Percentiles rank a stretch among this genome's conserved stretches.
Evolutionary conservation across 2,113 vertebrate genomes (phyloP).

Genomic region (Cephalopholis sonnerati): DNA sequence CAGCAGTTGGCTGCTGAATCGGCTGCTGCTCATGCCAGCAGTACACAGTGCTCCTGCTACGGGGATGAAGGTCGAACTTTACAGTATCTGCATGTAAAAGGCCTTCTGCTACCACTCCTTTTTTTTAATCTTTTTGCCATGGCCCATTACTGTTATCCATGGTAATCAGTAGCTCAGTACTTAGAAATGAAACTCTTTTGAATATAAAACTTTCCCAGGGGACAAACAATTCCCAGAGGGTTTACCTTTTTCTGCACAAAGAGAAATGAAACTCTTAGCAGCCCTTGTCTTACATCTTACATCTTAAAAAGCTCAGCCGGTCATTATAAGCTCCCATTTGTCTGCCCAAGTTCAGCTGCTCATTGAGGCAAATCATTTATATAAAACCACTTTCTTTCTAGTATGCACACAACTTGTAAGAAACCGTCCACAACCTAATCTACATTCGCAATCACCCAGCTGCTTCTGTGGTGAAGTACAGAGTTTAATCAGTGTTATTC

Average conservation of each 20-base stretch:
- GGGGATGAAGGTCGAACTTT: slow-evolving; percentile 16
- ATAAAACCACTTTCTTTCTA: slow-evolving; percentile 4
- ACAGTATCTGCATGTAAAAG: slow-evolving; percentile 14
- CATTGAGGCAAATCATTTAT: slow-evolving; percentile 27
- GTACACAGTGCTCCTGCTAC: neutral
- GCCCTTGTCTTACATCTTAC: slow-evolving; percentile 4
- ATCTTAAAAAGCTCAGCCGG: slow-evolving; percentile 2
- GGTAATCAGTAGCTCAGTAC: slow-evolving; percentile 27
- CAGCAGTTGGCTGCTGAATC: slow-evolving; percentile 18
- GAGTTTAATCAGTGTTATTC: slow-evolving; percentile 21
- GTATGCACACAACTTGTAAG: neutral
- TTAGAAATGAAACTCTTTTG: slow-evolving; percentile 18
- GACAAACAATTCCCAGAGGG: neutral
- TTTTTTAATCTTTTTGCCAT: slow-evolving; percentile 16
- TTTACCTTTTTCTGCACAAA: neutral
- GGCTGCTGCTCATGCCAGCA: slow-evolving; percentile 21
- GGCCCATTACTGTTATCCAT: slow-evolving; percentile 10
- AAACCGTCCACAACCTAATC: slow-evolving; percentile 23
- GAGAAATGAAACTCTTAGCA: neutral
- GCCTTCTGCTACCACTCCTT: slow-evolving; percentile 30
- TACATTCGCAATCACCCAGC: neutral
- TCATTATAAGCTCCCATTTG: slow-evolving; percentile 15
- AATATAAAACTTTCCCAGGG: neutral
- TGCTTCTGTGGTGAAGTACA: neutral
- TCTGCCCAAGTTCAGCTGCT: neutral